Percentiles rank a stretch among this genome's conserved stretches.
Evolutionary conservation across 2,888 invertebrate genomes (phyloP).

Genomic region (Ichneumoninae sp.): DNA sequence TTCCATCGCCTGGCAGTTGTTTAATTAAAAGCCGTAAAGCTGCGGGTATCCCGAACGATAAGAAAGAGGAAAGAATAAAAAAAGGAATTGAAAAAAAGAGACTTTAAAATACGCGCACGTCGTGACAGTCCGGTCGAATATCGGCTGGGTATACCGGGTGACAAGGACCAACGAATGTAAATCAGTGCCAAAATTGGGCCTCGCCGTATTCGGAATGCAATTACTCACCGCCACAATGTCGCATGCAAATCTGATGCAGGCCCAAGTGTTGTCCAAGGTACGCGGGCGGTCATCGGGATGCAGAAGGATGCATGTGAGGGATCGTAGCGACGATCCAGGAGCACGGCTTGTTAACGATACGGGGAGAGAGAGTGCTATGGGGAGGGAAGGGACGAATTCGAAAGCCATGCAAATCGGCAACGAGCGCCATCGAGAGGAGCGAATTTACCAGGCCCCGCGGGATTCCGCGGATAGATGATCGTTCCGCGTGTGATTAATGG

Average conservation of each 20-base stretch:
- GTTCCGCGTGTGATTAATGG: conserved; percentile 54
- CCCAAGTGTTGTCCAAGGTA: conserved; percentile 9
- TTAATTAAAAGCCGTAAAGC: conserved; percentile 61
- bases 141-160: conserved; percentile 3
- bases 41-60: conserved; percentile 31
- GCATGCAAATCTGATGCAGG: conserved; percentile 34
- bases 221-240: conserved; percentile 59
- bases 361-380: conserved; percentile 11
- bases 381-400: background rate
- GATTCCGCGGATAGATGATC: conserved; percentile 53
- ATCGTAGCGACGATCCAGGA: conserved; percentile 30
- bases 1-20: conserved; percentile 47
- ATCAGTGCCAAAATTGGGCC: conserved; percentile 63
- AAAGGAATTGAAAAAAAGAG: conserved; percentile 7
- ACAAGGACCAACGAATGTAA: conserved; percentile 52
- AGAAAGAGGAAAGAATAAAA: conserved; percentile 1
- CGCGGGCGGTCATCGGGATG: conserved; percentile 29
- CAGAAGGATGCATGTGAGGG: conserved; percentile 23
- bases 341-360: conserved; percentile 47
- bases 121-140: conserved; percentile 9
- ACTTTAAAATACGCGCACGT: conserved; percentile 15
- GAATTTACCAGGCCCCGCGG: conserved; percentile 36
- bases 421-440: conserved; percentile 3
- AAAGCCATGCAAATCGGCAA: background rate
- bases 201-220: conserved; percentile 63